Evolutionary conservation across 2,113 vertebrate species (phyloP).

Genomic region (Raja brachyura): DNA sequence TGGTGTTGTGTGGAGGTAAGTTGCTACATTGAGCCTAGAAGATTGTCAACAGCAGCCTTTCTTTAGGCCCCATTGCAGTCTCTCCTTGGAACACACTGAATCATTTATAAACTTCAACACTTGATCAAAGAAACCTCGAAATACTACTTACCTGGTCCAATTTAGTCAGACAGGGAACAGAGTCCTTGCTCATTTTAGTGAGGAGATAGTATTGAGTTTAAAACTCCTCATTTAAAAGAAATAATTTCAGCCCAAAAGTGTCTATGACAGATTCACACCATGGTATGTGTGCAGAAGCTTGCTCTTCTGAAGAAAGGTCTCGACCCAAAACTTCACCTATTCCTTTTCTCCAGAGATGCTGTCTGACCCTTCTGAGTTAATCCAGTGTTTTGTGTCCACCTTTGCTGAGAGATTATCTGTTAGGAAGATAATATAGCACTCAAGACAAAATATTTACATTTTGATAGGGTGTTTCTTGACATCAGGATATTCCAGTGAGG

Average conservation of each 20-base stretch:
- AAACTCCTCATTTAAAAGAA: neutral
- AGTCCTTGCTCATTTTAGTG: neutral
- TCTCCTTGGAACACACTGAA: neutral
- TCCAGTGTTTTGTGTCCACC: no score
- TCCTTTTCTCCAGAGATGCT: no score
- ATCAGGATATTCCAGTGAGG: no score
- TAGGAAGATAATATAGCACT: neutral
- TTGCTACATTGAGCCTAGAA: neutral
- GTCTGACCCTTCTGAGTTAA: no score
- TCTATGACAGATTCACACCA: neutral
- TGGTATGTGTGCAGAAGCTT: neutral
- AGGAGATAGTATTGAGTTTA: neutral
- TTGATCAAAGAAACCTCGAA: neutral
- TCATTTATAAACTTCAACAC: neutral
- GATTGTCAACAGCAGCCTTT: neutral
- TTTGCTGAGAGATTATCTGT: neutral
- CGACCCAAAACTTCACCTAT: no score
- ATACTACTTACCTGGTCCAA: neutral
- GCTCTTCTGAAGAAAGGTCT: no score
- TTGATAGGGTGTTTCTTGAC: no score
- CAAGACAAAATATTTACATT: no score
- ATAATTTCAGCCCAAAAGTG: neutral
- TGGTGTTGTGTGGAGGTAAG: neutral
- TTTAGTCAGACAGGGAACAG: neutral
- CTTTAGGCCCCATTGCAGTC: neutral